Conservation (phyloP, 2,888 invertebrate species). For the Luffia ferchaultella region DNA sequence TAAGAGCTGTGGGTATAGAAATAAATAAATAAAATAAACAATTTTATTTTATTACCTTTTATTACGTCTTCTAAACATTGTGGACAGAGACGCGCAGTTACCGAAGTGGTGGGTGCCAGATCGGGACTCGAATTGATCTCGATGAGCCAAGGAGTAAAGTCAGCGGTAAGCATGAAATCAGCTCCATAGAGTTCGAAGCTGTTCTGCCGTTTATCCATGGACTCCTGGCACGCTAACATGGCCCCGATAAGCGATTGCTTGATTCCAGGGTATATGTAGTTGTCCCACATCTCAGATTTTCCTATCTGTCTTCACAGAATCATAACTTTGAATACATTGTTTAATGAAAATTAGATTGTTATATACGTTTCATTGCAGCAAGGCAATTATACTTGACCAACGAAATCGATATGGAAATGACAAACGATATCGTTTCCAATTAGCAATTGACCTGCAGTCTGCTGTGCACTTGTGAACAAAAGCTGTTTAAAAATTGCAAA, state of each 20-base stretch:
- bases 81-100: constrained; percentile 86
- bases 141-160: constrained; percentile 89
- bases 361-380: too few relatives aligned
- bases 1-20: neutral
- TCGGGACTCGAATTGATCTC: constrained; percentile 96
- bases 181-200: constrained; percentile 95
- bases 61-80: constrained; percentile 89
- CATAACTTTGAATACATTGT: too few relatives aligned
- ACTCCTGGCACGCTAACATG: constrained; percentile 86
- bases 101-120: constrained; percentile 88
- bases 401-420: too few relatives aligned
- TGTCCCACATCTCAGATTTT: constrained; percentile 80
- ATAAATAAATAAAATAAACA: too few relatives aligned
- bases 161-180: constrained; percentile 92
- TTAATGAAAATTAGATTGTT: too few relatives aligned
- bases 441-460: too few relatives aligned
- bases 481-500: too few relatives aligned
- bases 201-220: constrained; percentile 80
- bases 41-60: constrained; percentile 81
- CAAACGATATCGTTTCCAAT: too few relatives aligned
- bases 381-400: too few relatives aligned
- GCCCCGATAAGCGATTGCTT: constrained; percentile 79
- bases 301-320: constrained; percentile 71
- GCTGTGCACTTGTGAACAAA: too few relatives aligned
- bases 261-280: constrained; percentile 89